Percentiles rank a stretch among this genome's conserved stretches.
phyloP scores from a whole-genome alignment of 1,140 invertebrate species.

The Helicoverpa armigera region DNA sequence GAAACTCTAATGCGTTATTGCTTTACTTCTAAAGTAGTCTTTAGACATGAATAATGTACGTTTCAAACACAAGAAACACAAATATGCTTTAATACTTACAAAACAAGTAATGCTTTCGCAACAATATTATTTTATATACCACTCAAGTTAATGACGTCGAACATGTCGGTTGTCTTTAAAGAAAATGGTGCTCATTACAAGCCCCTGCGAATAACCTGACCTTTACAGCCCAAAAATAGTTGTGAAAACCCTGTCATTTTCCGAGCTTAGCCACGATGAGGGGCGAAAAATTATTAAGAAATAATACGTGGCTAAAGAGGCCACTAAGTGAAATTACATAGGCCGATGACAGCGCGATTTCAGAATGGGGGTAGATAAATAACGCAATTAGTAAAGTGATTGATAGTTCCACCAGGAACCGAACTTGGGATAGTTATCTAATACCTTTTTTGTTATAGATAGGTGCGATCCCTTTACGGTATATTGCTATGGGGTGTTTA shows the following conservation, averaged over 20 bases:
- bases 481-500: conserved; percentile 46
- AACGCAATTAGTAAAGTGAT: conserved; percentile 79
- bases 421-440: conserved; percentile 57
- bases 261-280: conserved; percentile 51
- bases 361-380: conserved; percentile 72
- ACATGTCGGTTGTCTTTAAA: background rate
- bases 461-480: conserved; percentile 48
- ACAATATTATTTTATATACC: background rate
- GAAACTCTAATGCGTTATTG: conserved; percentile 40
- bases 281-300: conserved; percentile 62
- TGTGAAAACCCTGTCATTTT: conserved; percentile 54
- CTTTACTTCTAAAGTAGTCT: conserved; percentile 40
- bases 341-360: conserved; percentile 76
- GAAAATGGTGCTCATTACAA: conserved; percentile 7
- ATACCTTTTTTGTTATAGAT: conserved; percentile 54
- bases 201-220: background rate
- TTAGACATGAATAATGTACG: conserved; percentile 38
- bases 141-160: background rate
- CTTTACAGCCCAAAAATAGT: conserved; percentile 3
- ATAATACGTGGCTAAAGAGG: conserved; percentile 66
- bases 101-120: conserved; percentile 6
- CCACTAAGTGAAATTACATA: conserved; percentile 79
- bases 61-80: conserved; percentile 35
- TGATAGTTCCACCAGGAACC: conserved; percentile 68
- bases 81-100: conserved; percentile 12